Evolutionary conservation across 1,140 invertebrate species (phyloP).

Genomic region (Drosophila pruinosa): DNA sequence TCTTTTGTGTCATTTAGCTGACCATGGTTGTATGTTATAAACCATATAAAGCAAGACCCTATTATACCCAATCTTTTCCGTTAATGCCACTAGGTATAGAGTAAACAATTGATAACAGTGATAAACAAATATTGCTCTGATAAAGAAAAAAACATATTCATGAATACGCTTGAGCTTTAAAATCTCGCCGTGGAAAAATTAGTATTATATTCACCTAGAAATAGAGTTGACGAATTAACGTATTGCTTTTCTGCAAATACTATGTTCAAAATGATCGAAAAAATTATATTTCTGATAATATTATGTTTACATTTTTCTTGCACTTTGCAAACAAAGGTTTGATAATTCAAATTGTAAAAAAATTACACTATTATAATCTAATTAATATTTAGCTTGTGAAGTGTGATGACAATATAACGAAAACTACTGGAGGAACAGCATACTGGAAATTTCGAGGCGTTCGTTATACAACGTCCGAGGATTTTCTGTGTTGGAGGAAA

Average conservation of each 20-base stretch:
- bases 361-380: background rate
- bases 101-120: slow-evolving; percentile 29
- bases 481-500: slow-evolving; percentile 32
- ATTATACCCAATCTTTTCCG: background rate
- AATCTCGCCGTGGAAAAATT: slow-evolving; percentile 13
- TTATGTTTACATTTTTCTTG: background rate
- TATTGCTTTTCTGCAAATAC: background rate
- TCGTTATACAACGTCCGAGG: slow-evolving; percentile 36
- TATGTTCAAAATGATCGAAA: background rate
- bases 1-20: too few species aligned
- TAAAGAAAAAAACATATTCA: slow-evolving; percentile 37
- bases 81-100: slow-evolving; percentile 8
- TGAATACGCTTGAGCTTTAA: background rate
- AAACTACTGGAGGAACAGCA: background rate
- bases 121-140: slow-evolving; percentile 31
- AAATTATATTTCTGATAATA: background rate
- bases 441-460: slow-evolving; percentile 44
- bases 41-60: too few species aligned
- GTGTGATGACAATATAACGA: slow-evolving; percentile 32
- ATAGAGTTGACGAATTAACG: background rate
- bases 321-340: slow-evolving; percentile 22
- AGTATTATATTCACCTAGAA: background rate
- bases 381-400: slow-evolving; percentile 17
- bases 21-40: too few species aligned
- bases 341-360: background rate